phyloP scores from a whole-genome alignment of 2,797 vertebrate genomes.

The Enteromius afrohamiltoni region DNA sequence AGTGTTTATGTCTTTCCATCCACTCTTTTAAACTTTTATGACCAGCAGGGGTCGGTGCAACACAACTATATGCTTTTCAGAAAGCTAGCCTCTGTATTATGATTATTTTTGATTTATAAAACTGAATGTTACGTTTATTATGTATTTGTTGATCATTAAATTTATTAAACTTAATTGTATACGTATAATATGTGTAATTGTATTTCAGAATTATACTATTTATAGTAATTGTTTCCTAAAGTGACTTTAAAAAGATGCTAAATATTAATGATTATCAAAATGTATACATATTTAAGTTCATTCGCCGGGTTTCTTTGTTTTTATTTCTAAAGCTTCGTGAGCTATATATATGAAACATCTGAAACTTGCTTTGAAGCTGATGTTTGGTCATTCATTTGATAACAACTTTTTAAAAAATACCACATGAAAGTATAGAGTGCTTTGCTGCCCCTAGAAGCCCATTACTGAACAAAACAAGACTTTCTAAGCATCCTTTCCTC shows the following conservation, averaged over 20 bases:
- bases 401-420: not conserved
- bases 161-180: not conserved
- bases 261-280: not conserved
- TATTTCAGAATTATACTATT: not conserved
- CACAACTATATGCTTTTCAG: not conserved
- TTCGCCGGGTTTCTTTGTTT: not conserved
- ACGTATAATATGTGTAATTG: not conserved
- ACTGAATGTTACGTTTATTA: not conserved
- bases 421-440: not conserved
- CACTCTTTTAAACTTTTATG: not conserved
- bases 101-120: not conserved
- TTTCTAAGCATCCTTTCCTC: not conserved
- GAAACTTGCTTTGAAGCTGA: not conserved
- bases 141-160: not conserved
- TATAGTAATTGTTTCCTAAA: not conserved
- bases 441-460: not conserved
- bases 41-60: slow-evolving; percentile 30
- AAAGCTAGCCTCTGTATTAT: not conserved
- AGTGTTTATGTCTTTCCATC: not conserved
- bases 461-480: not conserved
- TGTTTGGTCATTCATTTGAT: not conserved
- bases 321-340: not conserved
- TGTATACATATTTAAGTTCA: not conserved
- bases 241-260: not conserved
- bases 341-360: not conserved